Conservation (phyloP, 2,797 vertebrate genomes). For the Myotis findleyi region DNA sequence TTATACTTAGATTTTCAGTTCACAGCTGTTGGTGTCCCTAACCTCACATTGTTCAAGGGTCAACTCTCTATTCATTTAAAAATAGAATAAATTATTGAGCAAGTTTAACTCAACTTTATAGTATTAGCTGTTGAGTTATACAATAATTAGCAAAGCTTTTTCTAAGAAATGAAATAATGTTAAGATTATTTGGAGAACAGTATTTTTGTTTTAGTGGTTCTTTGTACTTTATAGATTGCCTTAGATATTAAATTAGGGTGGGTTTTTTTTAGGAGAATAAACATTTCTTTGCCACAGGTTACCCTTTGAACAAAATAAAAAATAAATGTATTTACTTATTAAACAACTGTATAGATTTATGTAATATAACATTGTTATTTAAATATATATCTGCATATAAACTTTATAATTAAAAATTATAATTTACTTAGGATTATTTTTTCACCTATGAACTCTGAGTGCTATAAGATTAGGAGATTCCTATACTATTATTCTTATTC, state of each 20-base stretch:
- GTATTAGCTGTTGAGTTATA: neutral
- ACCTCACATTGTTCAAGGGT: neutral
- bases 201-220: conserved; percentile 19
- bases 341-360: neutral
- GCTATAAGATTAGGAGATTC: conserved; percentile 57
- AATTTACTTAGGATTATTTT: conserved; percentile 61
- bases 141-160: neutral
- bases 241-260: neutral
- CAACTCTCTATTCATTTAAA: neutral
- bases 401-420: conserved; percentile 65
- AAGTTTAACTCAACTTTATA: neutral
- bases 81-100: neutral
- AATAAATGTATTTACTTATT: neutral
- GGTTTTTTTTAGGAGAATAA: no score
- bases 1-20: neutral
- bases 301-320: neutral
- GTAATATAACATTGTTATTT: neutral
- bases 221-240: conserved; percentile 14
- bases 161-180: neutral
- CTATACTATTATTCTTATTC: conserved; percentile 77
- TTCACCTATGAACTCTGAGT: conserved; percentile 56
- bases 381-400: neutral
- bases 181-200: conserved; percentile 13
- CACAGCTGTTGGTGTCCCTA: neutral
- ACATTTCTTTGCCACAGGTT: neutral